These are phyloP conservation scores for Solenodon paradoxus DNA, from an alignment of 2,113 vertebrate species.

Conservation along the genomic window DNA sequence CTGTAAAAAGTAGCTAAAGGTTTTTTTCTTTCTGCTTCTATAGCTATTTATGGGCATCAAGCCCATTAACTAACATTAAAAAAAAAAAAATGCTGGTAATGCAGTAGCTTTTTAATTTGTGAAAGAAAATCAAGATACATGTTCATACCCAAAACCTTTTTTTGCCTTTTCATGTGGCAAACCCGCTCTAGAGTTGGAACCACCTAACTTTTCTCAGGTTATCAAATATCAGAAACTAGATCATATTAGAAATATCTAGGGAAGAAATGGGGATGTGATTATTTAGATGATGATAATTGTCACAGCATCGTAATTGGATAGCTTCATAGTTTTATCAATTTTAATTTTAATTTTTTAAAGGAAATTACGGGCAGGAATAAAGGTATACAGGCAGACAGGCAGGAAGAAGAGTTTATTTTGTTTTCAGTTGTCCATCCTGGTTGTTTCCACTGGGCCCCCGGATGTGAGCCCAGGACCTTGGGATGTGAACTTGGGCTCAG, in stretches of 20 bases:
- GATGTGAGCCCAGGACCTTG: too few species aligned
- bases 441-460: too few species aligned
- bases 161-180: not conserved
- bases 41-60: not conserved
- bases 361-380: too few species aligned
- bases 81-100: not conserved
- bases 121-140: constrained; percentile 2
- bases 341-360: too few species aligned
- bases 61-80: not conserved
- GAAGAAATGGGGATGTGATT: not conserved
- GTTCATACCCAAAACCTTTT: not conserved
- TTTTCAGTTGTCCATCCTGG: too few species aligned
- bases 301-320: not conserved
- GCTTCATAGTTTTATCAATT: too few species aligned
- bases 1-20: not conserved
- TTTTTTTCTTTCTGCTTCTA: not conserved
- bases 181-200: not conserved
- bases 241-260: not conserved
- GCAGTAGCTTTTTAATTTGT: constrained; percentile 13
- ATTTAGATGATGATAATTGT: not conserved
- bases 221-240: not conserved
- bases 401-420: too few species aligned
- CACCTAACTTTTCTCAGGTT: not conserved
- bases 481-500: too few species aligned
- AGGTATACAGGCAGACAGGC: too few species aligned